Base-by-base conservation (phyloP, 2,113 vertebrate genomes). In the Camelus dromedarius region DNA sequence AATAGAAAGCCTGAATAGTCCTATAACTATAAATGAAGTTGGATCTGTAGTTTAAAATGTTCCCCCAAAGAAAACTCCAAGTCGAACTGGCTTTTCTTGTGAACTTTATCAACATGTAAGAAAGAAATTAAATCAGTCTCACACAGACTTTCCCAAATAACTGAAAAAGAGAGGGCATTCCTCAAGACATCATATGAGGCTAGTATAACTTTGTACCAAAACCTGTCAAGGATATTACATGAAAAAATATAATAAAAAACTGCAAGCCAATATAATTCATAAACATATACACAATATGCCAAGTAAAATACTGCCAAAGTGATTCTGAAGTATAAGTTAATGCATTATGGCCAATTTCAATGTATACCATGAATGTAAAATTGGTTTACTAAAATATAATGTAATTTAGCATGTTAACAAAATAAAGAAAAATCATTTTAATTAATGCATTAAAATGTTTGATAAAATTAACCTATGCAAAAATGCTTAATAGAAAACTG, bases 371-470 rank as follows among this genome's bases (percentile, higher is more conserved):
- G 15, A 58, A 86, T n/a, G 28, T 50, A 50, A 66, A 96, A 58
- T 10, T 56, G 35, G 14, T 91, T 89, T 64, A 56, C 56, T 79
- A 58, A 79, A 92, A 76, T 42, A 38, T 48, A 73, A 1, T 64
- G 2, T 72, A 19, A 82, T 77, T 88, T 35, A 62, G 30, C 82
- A 77, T 14, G 35, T 32, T 83, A 46, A 58, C 42, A 89, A 87
- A 86, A 58, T 50, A 85, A 66, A 70, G 77, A 13, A 88, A 88
- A 81, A 42, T 42, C 62, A 54, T 92, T 92, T 83, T 46, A 95
- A 60, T 42, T 5, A 42, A 50, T 50, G 2, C 52, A 67, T 86
- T 72, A 10, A 80, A 80, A 54, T 76, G 30, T 66, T 69, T 32
- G 38, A 70, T 62, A 56, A 82, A 60, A 82, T 86, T 81, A 58